Evolutionary conservation across 2,113 vertebrate species (phyloP).

Genomic region (Accipiter cooperii): DNA sequence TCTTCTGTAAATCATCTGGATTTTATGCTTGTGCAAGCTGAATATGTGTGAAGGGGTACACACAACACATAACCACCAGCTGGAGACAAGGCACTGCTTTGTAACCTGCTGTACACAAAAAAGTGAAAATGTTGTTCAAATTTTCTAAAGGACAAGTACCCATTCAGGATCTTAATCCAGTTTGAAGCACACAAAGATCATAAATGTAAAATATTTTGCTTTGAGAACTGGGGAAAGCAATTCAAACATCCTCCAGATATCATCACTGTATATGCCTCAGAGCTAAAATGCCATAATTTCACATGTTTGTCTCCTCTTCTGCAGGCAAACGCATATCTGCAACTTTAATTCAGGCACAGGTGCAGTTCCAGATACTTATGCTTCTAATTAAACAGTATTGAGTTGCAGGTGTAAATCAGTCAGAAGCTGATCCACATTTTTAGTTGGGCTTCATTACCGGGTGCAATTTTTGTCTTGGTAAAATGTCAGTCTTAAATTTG

Average conservation of each 20-base stretch:
- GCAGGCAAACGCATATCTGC: not conserved
- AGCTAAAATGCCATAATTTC: not conserved
- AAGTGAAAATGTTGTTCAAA: not conserved
- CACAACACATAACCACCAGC: not conserved
- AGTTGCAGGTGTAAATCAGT: constrained; percentile 24
- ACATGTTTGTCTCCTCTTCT: not conserved
- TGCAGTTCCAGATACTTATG: not conserved
- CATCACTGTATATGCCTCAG: not conserved
- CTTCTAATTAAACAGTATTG: not conserved
- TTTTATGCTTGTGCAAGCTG: not conserved
- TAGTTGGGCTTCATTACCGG: not conserved
- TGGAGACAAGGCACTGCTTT: not conserved
- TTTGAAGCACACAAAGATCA: not conserved
- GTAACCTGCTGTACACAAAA: not conserved
- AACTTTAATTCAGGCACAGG: constrained; percentile 8
- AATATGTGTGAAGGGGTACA: not conserved
- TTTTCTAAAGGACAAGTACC: not conserved
- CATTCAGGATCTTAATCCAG: not conserved
- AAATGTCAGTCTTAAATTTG: not conserved
- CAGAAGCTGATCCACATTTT: not conserved
- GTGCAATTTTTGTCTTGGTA: not conserved
- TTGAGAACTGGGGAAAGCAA: not conserved
- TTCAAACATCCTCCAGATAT: not conserved
- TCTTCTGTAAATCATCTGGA: not conserved
- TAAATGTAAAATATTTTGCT: not conserved